A percentile compares a stretch with the other conserved stretches of the same genome.
Conservation (phyloP, 2,797 vertebrate genomes). For the Rhynchonycteris naso region DNA sequence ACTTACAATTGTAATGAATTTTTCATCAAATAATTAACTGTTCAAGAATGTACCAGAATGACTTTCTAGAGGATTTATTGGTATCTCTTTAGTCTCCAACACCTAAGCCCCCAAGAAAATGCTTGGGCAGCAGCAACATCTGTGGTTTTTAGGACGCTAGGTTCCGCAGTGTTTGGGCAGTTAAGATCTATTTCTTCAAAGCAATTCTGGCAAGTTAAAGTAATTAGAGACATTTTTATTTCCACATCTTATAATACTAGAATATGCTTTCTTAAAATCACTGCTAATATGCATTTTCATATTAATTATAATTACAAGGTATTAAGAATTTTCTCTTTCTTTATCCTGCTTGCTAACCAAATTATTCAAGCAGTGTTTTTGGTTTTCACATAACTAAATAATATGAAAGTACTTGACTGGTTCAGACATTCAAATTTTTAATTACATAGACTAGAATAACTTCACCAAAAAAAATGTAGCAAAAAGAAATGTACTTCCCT, state of each 20-base stretch:
- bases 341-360: background rate
- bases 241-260: background rate
- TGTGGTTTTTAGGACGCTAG: background rate
- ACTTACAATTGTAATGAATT: conserved; percentile 26
- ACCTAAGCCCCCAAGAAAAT: background rate
- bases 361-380: background rate
- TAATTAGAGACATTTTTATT: conserved; percentile 28
- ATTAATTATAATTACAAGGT: background rate
- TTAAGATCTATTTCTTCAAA: conserved; percentile 2
- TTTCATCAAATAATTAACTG: conserved; percentile 25
- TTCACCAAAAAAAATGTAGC: background rate
- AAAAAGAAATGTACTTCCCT: background rate
- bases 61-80: conserved; percentile 23
- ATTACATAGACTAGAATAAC: background rate
- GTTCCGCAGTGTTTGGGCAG: background rate
- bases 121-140: background rate
- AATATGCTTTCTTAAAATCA: conserved; percentile 13
- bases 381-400: conserved; percentile 24
- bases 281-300: background rate
- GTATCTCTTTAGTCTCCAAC: background rate
- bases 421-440: conserved; percentile 26
- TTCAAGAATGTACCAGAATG: background rate
- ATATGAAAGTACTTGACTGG: background rate
- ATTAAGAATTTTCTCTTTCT: background rate
- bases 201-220: background rate